Conservation (phyloP, 2,113 vertebrate genomes). For the Microcebus murinus region DNA sequence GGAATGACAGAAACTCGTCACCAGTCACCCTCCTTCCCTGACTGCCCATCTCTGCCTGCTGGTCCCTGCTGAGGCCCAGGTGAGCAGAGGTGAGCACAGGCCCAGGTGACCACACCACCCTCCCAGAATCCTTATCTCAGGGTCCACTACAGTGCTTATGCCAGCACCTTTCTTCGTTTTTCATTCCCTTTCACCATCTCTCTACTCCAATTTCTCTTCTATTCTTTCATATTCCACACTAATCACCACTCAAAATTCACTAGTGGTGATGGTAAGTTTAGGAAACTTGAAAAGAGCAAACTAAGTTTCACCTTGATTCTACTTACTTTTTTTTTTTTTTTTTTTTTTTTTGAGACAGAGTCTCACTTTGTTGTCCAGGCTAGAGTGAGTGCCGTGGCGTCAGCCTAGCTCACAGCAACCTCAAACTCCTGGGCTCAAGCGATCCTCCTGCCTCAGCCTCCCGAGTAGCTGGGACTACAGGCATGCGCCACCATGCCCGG, state of each 20-base stretch:
- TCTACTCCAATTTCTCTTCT: neutral
- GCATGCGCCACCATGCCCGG: too few species aligned
- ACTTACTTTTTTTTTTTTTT: neutral
- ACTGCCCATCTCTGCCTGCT: neutral
- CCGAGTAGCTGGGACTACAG: too few species aligned
- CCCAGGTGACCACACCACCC: neutral
- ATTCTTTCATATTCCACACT: neutral
- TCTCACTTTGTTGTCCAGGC: too few species aligned
- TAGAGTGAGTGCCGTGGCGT: too few species aligned
- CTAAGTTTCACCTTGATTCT: neutral
- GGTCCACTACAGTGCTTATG: neutral
- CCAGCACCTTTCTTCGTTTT: neutral
- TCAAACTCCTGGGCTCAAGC: too few species aligned
- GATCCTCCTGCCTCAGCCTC: too few species aligned
- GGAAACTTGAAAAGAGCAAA: neutral
- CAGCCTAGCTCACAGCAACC: too few species aligned
- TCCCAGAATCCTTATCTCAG: neutral
- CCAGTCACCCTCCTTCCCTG: neutral
- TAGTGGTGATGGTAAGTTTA: neutral
- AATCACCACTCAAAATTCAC: neutral
- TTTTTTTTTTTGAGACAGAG: too few species aligned
- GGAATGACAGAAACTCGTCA: neutral
- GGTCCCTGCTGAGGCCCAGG: neutral
- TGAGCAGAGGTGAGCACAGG: too few species aligned
- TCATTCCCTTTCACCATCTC: neutral